Percentiles rank a stretch among this genome's conserved stretches.
phyloP scores from a whole-genome alignment of 2,888 invertebrate species.

The Machimus atricapillus region DNA sequence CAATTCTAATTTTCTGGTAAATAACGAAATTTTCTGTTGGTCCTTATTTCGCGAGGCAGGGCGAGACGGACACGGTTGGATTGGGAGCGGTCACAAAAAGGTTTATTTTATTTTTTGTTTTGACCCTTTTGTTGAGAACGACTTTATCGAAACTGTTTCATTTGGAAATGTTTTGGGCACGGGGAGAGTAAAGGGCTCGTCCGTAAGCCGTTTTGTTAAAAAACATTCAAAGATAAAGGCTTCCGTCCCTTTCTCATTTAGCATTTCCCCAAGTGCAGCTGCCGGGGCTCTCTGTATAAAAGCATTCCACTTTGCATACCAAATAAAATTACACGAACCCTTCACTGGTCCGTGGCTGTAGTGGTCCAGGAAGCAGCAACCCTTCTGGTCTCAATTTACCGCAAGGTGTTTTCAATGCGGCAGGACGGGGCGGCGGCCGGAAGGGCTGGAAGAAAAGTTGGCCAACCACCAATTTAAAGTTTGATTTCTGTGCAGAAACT shows the following conservation, averaged over 20 bases:
- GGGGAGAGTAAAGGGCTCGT: not conserved
- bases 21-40: conserved; percentile 6
- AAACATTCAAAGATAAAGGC: conserved; percentile 18
- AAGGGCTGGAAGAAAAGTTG: not conserved
- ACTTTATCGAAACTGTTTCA: conserved; percentile 22
- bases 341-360: not conserved
- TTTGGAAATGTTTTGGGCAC: not conserved
- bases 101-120: not conserved
- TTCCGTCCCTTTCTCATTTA: conserved; percentile 23
- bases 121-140: not conserved
- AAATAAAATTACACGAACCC: conserved; percentile 25
- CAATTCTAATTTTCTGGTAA: conserved; percentile 15
- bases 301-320: conserved; percentile 34
- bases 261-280: conserved; percentile 13
- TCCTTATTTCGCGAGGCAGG: not conserved
- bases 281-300: not conserved
- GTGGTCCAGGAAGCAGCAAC: conserved; percentile 18
- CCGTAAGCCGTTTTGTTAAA: conserved; percentile 20
- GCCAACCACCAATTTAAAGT: conserved; percentile 25
- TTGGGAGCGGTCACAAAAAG: not conserved
- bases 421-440: not conserved
- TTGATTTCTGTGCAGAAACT: not conserved
- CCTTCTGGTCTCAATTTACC: conserved; percentile 8
- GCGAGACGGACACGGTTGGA: not conserved
- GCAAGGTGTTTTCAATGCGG: conserved; percentile 12